Conservation (phyloP, 2,888 invertebrate species). For the Hypena proboscidalis region DNA sequence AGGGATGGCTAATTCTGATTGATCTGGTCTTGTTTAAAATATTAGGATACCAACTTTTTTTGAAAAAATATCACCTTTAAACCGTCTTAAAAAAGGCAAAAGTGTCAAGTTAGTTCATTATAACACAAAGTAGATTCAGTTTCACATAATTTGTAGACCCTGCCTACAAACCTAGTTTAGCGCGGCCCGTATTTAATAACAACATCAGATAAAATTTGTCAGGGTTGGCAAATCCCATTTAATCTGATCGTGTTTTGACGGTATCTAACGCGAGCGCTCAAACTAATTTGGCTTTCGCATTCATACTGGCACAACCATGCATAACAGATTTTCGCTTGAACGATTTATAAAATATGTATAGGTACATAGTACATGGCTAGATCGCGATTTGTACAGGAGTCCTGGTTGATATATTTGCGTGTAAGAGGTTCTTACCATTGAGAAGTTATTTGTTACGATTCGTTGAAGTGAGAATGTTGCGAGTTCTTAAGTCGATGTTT, state of each 20-base stretch:
- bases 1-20: too few relatives aligned
- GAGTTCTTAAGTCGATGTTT: not conserved
- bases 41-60: too few relatives aligned
- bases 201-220: conserved; percentile 35
- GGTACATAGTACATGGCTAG: conserved; percentile 63
- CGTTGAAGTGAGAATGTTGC: conserved; percentile 1
- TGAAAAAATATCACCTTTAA: too few relatives aligned
- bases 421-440: not conserved
- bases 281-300: conserved; percentile 64
- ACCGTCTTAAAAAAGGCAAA: too few relatives aligned
- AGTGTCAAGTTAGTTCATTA: not conserved
- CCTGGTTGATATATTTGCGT: conserved; percentile 40
- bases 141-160: too few relatives aligned
- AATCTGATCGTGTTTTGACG: conserved; percentile 49
- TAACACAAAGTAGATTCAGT: not conserved
- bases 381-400: conserved; percentile 63
- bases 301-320: conserved; percentile 56
- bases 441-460: not conserved
- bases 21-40: too few relatives aligned
- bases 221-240: conserved; percentile 35
- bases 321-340: conserved; percentile 68
- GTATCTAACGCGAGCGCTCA: conserved; percentile 45
- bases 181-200: conserved; percentile 17
- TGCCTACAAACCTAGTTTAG: conserved; percentile 9
- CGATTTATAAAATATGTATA: conserved; percentile 77